Conservation (phyloP, 2,888 invertebrate genomes). For the Himalopsyche kuldschensis region DNA sequence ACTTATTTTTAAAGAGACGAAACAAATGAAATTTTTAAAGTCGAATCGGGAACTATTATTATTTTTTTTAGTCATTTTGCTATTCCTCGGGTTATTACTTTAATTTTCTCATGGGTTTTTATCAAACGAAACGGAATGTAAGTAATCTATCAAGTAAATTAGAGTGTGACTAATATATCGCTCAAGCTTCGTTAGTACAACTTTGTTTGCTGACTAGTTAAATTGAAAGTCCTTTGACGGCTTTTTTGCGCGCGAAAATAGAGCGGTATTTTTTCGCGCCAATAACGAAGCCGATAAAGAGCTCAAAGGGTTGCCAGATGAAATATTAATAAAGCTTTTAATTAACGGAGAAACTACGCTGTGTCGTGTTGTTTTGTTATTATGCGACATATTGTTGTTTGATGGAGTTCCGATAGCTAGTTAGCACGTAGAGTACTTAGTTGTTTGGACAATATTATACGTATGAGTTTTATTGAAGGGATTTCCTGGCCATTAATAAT, state of each 20-base stretch:
- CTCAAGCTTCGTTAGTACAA: background rate
- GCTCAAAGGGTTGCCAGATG: slow-evolving; percentile 34
- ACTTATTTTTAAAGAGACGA: too few species aligned
- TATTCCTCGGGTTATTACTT: too few species aligned
- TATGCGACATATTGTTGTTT: slow-evolving; percentile 9
- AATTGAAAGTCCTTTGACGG: slow-evolving; percentile 23
- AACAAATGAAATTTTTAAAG: too few species aligned
- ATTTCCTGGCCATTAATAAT: too few species aligned
- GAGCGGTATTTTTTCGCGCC: slow-evolving; percentile 26
- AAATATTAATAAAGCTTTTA: slow-evolving; percentile 34
- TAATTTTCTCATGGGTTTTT: too few species aligned
- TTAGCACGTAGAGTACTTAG: background rate
- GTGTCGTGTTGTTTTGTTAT: background rate
- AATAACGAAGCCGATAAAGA: slow-evolving; percentile 23
- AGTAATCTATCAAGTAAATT: too few species aligned
- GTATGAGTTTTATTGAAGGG: too few species aligned
- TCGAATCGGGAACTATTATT: too few species aligned
- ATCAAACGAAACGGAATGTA: too few species aligned
- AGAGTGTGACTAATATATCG: background rate
- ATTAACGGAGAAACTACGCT: slow-evolving; percentile 27
- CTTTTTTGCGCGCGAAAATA: slow-evolving; percentile 27
- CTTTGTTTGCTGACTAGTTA: background rate
- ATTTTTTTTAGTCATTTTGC: too few species aligned
- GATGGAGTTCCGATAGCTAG: background rate
- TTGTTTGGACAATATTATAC: too few species aligned